A percentile compares a stretch with the other conserved stretches of the same genome.
phyloP scores from a whole-genome alignment of 1,140 invertebrate genomes.

The Campoletis sonorensis region DNA sequence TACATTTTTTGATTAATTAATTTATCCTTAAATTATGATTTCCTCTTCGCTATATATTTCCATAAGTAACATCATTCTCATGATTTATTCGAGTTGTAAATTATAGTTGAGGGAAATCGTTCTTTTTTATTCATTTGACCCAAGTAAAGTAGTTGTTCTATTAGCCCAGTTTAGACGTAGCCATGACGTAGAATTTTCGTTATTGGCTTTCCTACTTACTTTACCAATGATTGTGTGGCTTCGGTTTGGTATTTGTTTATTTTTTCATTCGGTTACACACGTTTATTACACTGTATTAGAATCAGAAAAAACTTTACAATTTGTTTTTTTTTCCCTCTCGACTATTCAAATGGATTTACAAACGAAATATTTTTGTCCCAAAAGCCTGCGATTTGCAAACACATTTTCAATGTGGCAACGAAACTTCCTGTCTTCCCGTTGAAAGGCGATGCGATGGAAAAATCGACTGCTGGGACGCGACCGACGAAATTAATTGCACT shows the following conservation, averaged over 20 bases:
- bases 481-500: constrained; percentile 87
- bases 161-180: constrained; percentile 56
- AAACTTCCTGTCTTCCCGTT: constrained; percentile 85
- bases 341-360: neutral
- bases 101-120: neutral
- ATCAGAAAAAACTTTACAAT: neutral
- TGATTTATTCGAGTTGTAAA: no score
- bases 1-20: no score
- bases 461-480: constrained; percentile 88
- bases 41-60: no score
- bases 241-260: constrained; percentile 60
- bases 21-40: no score
- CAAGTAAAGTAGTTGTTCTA: constrained; percentile 33
- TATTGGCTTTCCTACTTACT: constrained; percentile 66
- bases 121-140: neutral
- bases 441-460: constrained; percentile 84
- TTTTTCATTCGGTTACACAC: constrained; percentile 61
- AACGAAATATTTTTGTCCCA: constrained; percentile 62
- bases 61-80: no score
- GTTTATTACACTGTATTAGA: neutral
- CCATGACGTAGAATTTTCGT: constrained; percentile 51
- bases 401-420: constrained; percentile 87
- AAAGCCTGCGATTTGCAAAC: constrained; percentile 83
- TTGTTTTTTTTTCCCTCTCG: neutral
- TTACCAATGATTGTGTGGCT: constrained; percentile 62